These are phyloP conservation scores for Philaenus spumarius DNA, from an alignment of 1,140 invertebrate genomes.

Conservation along the genomic window DNA sequence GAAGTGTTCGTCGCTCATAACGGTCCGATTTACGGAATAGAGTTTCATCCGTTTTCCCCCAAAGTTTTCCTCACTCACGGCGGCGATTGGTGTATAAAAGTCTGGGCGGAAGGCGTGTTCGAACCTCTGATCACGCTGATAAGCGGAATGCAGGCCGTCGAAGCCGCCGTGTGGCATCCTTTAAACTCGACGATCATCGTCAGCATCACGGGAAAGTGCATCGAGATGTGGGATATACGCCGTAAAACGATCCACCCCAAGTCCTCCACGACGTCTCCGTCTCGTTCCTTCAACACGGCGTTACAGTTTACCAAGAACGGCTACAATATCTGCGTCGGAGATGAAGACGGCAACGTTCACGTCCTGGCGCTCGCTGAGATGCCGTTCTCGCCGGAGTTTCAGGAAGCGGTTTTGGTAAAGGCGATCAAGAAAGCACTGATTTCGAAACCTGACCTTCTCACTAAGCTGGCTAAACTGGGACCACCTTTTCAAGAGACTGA, in stretches of 20 bases:
- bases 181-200: slow-evolving; percentile 50
- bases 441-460: background rate
- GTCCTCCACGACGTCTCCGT: background rate
- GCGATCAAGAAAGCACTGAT: slow-evolving; percentile 9
- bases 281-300: slow-evolving; percentile 3
- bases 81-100: slow-evolving; percentile 49
- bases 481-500: slow-evolving; percentile 15
- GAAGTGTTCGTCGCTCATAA: slow-evolving; percentile 44
- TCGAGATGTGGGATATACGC: slow-evolving; percentile 32
- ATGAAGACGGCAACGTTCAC: slow-evolving; percentile 14
- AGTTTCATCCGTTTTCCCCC: slow-evolving; percentile 47
- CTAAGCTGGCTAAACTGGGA: slow-evolving; percentile 3
- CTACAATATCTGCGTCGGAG: slow-evolving; percentile 14
- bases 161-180: slow-evolving; percentile 48
- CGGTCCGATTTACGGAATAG: slow-evolving; percentile 46
- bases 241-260: slow-evolving; percentile 24
- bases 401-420: slow-evolving; percentile 10
- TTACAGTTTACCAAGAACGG: slow-evolving; percentile 6
- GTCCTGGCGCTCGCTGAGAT: slow-evolving; percentile 16
- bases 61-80: slow-evolving; percentile 49
- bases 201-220: slow-evolving; percentile 43
- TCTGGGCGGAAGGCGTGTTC: slow-evolving; percentile 43
- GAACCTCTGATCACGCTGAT: slow-evolving; percentile 27
- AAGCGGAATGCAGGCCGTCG: slow-evolving; percentile 32
- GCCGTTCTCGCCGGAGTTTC: slow-evolving; percentile 11